Base-by-base conservation (phyloP, 2,888 invertebrate genomes). In the Cecidostiba fungosa region DNA sequence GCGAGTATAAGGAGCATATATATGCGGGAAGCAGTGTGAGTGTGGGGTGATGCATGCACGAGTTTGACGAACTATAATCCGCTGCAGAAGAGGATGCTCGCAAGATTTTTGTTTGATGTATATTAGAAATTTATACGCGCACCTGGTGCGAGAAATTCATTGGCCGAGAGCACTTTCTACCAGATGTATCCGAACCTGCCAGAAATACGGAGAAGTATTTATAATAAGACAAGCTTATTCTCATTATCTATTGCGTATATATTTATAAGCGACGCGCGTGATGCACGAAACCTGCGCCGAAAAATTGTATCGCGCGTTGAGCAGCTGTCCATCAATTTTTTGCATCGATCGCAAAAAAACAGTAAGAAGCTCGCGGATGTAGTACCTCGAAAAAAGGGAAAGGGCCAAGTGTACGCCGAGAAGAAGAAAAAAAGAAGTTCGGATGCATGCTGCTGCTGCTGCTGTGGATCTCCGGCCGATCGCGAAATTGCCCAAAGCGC, bases 401-500 rank as follows among this genome's bases (percentile, higher is more conserved):
- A 69, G 62, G 47, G 39, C 4, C 16, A 19, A 14, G 32, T 14
- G 32, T 16, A 36, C 39, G 6, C 12, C 6, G 12, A 3, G 1
- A 23, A 23, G 36, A 23, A 72, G 19, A 23, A 43, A 23, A 16
- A 43, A 23, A n/a, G 1, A 26, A 19, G 54, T 59, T 59, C 0
- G 54, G 54, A 59, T 59, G n/a, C 54, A 59, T n/a, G 54, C n/a
- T 59, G 54, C 8, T 59, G 54, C 54, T 50, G 50, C 47, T 50
- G 47, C 23, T n/a, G 26, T 8, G 74, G 70, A 85, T 79, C 83
- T 70, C 36, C 19, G 73, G 47, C 59, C 77, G 83, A 86, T 86
- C 77, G 59, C 77, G 73, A 91, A 91, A 90, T 90, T 91, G 92
- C 92, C 92, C 88, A 91, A 91, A 92, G 92, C 92, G 91, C 77